Percentiles rank a stretch among this genome's conserved stretches.
Conservation (phyloP, 2,888 invertebrate genomes). For the Aproaerema taeniolella region DNA sequence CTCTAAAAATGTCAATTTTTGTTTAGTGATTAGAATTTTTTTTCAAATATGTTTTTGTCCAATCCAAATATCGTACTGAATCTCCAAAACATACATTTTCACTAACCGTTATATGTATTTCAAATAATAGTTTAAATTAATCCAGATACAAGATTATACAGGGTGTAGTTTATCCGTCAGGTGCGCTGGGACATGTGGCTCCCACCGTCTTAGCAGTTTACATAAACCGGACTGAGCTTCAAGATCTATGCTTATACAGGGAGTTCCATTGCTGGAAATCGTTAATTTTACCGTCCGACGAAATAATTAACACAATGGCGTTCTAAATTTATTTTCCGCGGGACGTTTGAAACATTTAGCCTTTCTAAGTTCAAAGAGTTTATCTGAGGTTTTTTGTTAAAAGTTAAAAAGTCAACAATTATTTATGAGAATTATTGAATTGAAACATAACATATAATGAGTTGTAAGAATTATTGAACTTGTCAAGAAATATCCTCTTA, state of each 20-base stretch:
- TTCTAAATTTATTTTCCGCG: background rate
- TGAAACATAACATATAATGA: too few relatives aligned
- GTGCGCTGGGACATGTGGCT: constrained; percentile 48
- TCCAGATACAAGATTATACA: constrained; percentile 29
- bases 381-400: background rate
- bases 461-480: too few relatives aligned
- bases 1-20: too few relatives aligned
- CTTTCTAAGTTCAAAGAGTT: background rate
- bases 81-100: too few relatives aligned
- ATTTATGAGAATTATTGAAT: background rate
- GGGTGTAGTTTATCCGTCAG: constrained; percentile 37
- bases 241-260: constrained; percentile 37
- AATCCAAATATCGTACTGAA: too few relatives aligned
- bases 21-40: too few relatives aligned
- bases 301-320: background rate
- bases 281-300: background rate
- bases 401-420: background rate
- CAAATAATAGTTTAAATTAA: too few relatives aligned
- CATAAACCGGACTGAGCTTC: constrained; percentile 33
- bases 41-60: too few relatives aligned
- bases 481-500: too few relatives aligned
- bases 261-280: constrained; percentile 12
- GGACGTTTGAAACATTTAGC: background rate
- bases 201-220: constrained; percentile 46
- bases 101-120: too few relatives aligned